Base-by-base conservation (phyloP, 1,140 invertebrate genomes). In the Pogonomyrmex barbatus region DNA sequence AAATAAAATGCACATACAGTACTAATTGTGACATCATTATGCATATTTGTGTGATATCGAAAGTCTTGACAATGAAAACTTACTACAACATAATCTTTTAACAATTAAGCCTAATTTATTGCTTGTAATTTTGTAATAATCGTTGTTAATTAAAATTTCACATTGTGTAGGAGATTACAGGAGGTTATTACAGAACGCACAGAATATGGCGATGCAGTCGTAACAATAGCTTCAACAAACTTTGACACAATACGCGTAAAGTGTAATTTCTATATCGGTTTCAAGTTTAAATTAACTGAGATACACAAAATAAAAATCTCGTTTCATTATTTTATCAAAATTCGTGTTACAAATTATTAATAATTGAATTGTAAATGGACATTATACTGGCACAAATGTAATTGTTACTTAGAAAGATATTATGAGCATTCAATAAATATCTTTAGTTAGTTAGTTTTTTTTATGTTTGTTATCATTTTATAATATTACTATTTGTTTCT, bases 71-170 rank as follows among this genome's bases (percentile, higher is more conserved):
- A 76, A 24, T 76, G 30, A 17, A 14, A 62, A 2, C 8, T 33
- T 30, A 5, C 24, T 17, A 62, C 8, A 30, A 14, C 9, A 39
- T 45, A 14, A 52, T 56, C 14, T 60, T 42, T n/a, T 47, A 60
- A 6, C 1, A 54, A 73, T 73, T 77, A 77, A 77, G 4, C 12
- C 6, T 75, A 39, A 42, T 76, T 60, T 56, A 42, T 45, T 60
- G 36, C 1, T 39, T 56, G 5, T n/a, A 17, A 47, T 60, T 45
- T 14, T 36, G 4, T 45, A 62, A 45, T 60, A 60, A 77, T 45
- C 9, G 8, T 47, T 45, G 10, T 30, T 24, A n/a, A 60, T 63
- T 8, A 63, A 45, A 63, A 36, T 62, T 14, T 58, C n/a, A 42
- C 4, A 47, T 68, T 67, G 30, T 3, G 24, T 36, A 62, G 8